Base-by-base conservation (phyloP, 2,797 vertebrate genomes). In the Sciurus carolinensis region DNA sequence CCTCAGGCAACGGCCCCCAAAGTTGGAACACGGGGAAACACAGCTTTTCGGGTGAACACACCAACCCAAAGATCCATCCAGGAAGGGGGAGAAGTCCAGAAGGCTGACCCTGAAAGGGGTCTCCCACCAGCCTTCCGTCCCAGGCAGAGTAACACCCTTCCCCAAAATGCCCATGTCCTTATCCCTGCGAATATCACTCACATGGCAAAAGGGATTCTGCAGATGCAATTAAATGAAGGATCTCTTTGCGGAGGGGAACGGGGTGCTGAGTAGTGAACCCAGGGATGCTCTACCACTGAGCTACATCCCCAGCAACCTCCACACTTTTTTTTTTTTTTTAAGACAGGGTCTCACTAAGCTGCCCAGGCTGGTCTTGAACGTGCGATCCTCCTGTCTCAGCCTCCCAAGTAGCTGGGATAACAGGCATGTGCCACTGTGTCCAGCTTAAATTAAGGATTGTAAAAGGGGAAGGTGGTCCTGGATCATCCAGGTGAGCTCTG, bases 131-230 rank as follows among this genome's bases (percentile, higher is more conserved):
- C 28, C 39, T 66, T 66, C 85, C 39, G 5, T 7, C 6, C 57
- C 3, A 0, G 39, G 52, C 28, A 7, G 54, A 42, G 36, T 11
- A 26, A 13, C 0, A 4, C 0, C 79, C 75, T 54, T 24, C 2
- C 36, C 3, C 2, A 1, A 9, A 13, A 81, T 0, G 22, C 22
- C 33, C 26, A 54, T 0, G 0, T 26, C 67, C 73, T 5, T 33
- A 39, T 3, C 47, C 59, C 10, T 1, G 14, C 0, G 33, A 50
- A 22, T 47, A 52, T 15, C 28, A 26, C 52, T 36, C 24, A 33
- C 12, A 7, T 3, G 10, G n/a, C 83, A 73, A 36, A 39, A 47
- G n/a, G 24, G 26, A 76, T 50, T 42, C 6, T 54, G 72, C 44
- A 50, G 52, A 30, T 8, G 17, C 13, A 54, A 57, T 33, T 30